These are phyloP conservation scores for Oncorhynchus nerka DNA, from an alignment of 2,113 vertebrate genomes.

Conservation along the genomic window DNA sequence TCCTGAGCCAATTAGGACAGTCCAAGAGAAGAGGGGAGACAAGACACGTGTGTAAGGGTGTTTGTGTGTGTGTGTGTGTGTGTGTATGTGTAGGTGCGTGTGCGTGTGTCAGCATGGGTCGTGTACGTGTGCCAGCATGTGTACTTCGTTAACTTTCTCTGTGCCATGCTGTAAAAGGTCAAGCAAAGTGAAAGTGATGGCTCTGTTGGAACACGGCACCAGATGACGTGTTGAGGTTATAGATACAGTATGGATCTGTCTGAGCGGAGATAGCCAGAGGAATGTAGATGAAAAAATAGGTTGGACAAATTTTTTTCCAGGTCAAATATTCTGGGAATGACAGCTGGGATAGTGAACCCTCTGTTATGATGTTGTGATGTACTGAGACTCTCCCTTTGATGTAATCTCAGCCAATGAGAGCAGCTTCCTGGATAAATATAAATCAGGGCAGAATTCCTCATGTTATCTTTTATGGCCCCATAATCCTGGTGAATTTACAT, in stretches of 20 bases:
- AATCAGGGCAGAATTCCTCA: slow-evolving; percentile 16
- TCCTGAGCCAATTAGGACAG: slow-evolving; percentile 39
- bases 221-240: neutral
- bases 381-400: slow-evolving; percentile 14
- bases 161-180: slow-evolving; percentile 12
- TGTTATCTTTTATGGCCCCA: neutral
- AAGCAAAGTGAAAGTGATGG: slow-evolving; percentile 18
- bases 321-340: slow-evolving; percentile 11
- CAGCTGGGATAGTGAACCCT: neutral
- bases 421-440: slow-evolving; percentile 13
- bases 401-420: slow-evolving; percentile 19
- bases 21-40: slow-evolving; percentile 5
- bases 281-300: slow-evolving; percentile 14
- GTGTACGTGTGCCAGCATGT: neutral
- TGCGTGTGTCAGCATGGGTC: neutral
- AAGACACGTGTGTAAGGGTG: slow-evolving; percentile 14
- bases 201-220: slow-evolving; percentile 17
- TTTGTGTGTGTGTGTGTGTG: neutral
- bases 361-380: neutral
- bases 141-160: neutral
- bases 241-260: neutral
- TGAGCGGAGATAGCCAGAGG: slow-evolving; percentile 7
- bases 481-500: slow-evolving; percentile 30
- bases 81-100: neutral
- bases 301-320: slow-evolving; percentile 8